Percentiles rank a stretch among this genome's conserved stretches.
phyloP scores from a whole-genome alignment of 2,888 invertebrate species.

The Teinopalpus imperialis region DNA sequence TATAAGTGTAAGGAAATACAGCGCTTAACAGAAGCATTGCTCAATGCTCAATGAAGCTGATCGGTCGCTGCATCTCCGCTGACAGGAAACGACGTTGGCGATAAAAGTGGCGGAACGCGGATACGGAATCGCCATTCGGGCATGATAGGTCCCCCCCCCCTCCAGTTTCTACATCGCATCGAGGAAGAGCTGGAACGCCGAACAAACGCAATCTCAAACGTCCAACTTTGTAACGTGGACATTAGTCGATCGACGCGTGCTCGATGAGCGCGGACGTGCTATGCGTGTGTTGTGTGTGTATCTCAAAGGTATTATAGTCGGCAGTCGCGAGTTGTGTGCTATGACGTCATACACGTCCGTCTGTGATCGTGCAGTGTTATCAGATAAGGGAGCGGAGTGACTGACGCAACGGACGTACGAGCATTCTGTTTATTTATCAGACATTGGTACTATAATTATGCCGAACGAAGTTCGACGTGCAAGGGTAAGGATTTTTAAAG shows the following conservation, averaged over 20 bases:
- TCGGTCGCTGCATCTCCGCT: conserved; percentile 35
- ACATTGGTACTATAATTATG: conserved; percentile 43
- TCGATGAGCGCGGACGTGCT: conserved; percentile 44
- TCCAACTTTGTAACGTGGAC: conserved; percentile 28
- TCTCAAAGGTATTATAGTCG: neutral
- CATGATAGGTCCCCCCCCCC: conserved; percentile 10
- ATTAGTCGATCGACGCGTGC: conserved; percentile 42
- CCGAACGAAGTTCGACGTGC: conserved; percentile 53
- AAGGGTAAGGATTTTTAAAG: conserved; percentile 55
- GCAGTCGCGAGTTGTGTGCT: conserved; percentile 13
- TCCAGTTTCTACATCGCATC: conserved; percentile 23
- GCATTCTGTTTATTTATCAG: conserved; percentile 39
- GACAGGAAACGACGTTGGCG: conserved; percentile 31
- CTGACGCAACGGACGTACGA: conserved; percentile 30
- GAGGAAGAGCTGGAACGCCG: conserved; percentile 35
- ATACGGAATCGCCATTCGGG: conserved; percentile 42
- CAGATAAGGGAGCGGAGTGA: conserved; percentile 16
- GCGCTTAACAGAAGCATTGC: neutral
- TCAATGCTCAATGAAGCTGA: conserved; percentile 20
- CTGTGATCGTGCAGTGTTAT: conserved; percentile 25
- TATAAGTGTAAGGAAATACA: conserved; percentile 13
- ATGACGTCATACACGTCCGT: conserved; percentile 25
- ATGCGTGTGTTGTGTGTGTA: conserved; percentile 25
- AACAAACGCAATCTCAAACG: conserved; percentile 15
- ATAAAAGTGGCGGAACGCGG: conserved; percentile 40